phyloP scores from a whole-genome alignment of 2,113 vertebrate genomes.

The Irena cyanogastra region DNA sequence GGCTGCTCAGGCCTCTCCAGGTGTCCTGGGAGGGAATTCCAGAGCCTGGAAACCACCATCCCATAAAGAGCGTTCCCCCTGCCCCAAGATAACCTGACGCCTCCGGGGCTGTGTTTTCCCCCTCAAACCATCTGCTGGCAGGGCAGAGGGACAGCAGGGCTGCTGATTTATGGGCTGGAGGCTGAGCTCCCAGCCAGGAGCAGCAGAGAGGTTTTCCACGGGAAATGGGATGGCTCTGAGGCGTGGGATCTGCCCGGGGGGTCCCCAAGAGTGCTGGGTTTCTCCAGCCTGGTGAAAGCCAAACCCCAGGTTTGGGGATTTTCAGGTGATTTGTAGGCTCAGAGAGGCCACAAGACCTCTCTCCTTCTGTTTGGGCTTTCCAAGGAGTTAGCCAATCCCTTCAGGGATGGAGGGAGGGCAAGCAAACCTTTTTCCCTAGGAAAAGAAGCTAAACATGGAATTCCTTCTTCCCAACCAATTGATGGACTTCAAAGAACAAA shows the following conservation, averaged over 20 bases:
- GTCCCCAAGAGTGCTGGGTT: rapidly evolving
- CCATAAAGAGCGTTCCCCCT: neutral
- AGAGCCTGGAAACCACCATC: neutral
- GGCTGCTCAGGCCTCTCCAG: neutral
- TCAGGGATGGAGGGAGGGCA: neutral
- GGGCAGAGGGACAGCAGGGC: neutral
- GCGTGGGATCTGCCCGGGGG: neutral
- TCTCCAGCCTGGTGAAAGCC: neutral
- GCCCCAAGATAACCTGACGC: neutral
- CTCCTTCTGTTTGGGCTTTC: neutral
- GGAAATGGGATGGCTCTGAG: neutral
- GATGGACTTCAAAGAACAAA: neutral
- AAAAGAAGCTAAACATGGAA: neutral
- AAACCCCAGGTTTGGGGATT: neutral
- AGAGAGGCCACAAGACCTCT: neutral
- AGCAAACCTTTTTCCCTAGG: neutral
- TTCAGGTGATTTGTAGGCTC: neutral
- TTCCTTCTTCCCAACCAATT: neutral
- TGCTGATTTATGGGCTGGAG: constrained; percentile 18
- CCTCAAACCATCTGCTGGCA: neutral
- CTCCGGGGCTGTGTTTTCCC: neutral
- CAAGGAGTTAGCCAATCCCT: neutral
- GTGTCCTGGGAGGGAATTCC: neutral
- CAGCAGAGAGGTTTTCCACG: neutral
- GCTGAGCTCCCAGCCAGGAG: neutral